Evolutionary conservation across 2,888 invertebrate species (phyloP), one percentile per base, ranked within the genome.

Genomic region (Heterodera filipjevi): DNA sequence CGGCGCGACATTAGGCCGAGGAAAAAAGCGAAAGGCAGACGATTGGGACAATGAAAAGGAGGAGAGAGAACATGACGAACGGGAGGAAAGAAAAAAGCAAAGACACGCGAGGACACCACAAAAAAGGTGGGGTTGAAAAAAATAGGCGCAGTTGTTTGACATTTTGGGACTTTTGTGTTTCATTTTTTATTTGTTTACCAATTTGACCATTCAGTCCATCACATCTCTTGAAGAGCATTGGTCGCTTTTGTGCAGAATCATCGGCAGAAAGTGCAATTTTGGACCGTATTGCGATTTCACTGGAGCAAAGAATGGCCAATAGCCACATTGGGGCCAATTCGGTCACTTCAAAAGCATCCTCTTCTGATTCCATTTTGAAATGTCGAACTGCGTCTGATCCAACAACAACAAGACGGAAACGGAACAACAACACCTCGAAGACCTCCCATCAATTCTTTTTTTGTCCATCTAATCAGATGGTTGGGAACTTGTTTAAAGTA

Each of bases 401-500:
- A 27, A 8, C 27, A 6, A 10, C 59, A 10, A 3, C 27, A 27
- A 59, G 12, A 59, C 59, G 59, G 6, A 59, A 59, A 33, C 66
- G 64, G 30, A 27, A 75, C 30, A 19, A 35, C 68, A 68, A 33
- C 66, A 27, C n/a, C 16, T 22, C 19, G 12, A 68, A 35, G 19
- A 16, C 68, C 2, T 35, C 32, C 16, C 68, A 68, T 19, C 35
- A 35, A 32, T 68, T 68, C 33, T 22, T 33, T 53, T 27, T 79
- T 19, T 32, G 72, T 5, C 79, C 79, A 12, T 71, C 79, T 1
- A 49, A 53, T 16, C 44, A 46, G 30, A 66, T 77, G 22, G 27
- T 79, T 19, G 71, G 71, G 12, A 44, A 53, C 22, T 39, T 79
- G 19, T 79, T 79, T 49, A 71, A 78, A 71, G 79, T 79, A 27